Base-by-base conservation (phyloP, 2,888 invertebrate genomes). In the Ptilodon capucinus region DNA sequence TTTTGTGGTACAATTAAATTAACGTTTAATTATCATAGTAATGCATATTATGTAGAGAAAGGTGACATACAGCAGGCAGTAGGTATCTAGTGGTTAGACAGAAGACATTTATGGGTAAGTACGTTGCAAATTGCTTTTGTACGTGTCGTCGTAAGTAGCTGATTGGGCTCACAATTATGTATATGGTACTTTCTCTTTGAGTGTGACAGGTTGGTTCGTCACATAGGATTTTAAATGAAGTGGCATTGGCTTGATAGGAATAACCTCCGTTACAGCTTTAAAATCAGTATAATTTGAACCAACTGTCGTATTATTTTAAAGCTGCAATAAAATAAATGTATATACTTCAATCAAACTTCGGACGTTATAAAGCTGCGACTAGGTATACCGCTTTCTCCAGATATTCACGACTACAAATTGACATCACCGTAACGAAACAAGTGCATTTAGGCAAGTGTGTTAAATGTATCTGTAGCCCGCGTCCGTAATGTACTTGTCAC, bases 121-220 rank as follows among this genome's bases (percentile, higher is more conserved):
- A 56, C 63, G 62, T 67, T 63, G 64, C 60, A 66, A 74, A 78
- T 74, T 68, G 66, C 66, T 75, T 73, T 64, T 49, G 74, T 72
- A 81, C 84, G 83, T 83, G 83, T 81, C 79, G 79, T 71, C 68
- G 71, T 77, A 77, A 75, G 71, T 67, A 70, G 67, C 68, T 64
- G 74, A 76, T 75, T 72, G 71, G 54, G 55, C 54, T 63, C 61
- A 42, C 34, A 46, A 63, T 63, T 72, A 69, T 35, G 35, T 35
- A 9, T 68, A 71, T 66, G 60, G 67, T 61, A 79, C 83, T 81
- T 80, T 82, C 83, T 77, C 75, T 70, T 61, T 52, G 42, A 68
- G 47, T 54, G 52, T 51, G 50, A 48, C 44, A 49, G 48, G 56
- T 46, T 50, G 36, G 35, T 32, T 34, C 9, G 25, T 40, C 51